phyloP scores from a whole-genome alignment of 1,140 invertebrate species.

The Capitella teleta region DNA sequence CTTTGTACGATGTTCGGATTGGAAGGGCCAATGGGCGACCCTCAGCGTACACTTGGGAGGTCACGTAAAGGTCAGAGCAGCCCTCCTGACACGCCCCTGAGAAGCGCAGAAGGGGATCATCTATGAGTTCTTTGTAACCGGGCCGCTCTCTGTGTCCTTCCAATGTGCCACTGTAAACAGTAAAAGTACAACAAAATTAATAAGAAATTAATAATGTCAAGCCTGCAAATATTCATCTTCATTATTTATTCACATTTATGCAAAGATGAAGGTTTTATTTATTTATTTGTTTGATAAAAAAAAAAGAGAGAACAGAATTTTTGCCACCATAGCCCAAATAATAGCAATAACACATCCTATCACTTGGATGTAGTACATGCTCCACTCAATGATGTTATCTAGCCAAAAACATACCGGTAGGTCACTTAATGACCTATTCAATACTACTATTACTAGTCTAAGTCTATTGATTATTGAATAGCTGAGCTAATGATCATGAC shows the following conservation, averaged over 20 bases:
- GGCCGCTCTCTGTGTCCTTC: constrained; percentile 78
- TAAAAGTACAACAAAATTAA: neutral
- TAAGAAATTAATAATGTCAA: neutral
- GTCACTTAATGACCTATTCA: no score
- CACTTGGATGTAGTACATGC: no score
- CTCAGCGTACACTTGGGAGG: constrained; percentile 75
- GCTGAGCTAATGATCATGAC: neutral
- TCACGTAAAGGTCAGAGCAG: constrained; percentile 77
- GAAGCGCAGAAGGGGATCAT: constrained; percentile 80
- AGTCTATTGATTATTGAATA: neutral
- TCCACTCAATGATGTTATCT: no score
- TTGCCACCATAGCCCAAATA: neutral
- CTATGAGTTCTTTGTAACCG: constrained; percentile 73
- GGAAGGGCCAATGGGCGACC: constrained; percentile 73
- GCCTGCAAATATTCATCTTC: neutral
- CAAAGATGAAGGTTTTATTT: no score
- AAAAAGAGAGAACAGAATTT: neutral
- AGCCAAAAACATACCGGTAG: neutral
- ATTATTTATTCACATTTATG: neutral
- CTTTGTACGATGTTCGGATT: constrained; percentile 82
- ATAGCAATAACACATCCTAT: no score
- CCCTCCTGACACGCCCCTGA: constrained; percentile 68
- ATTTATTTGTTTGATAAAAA: neutral
- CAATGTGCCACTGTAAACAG: constrained; percentile 66
- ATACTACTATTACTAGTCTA: neutral